These are phyloP conservation scores for Cheilosia pagana DNA, from an alignment of 2,888 invertebrate species.

Conservation along the genomic window DNA sequence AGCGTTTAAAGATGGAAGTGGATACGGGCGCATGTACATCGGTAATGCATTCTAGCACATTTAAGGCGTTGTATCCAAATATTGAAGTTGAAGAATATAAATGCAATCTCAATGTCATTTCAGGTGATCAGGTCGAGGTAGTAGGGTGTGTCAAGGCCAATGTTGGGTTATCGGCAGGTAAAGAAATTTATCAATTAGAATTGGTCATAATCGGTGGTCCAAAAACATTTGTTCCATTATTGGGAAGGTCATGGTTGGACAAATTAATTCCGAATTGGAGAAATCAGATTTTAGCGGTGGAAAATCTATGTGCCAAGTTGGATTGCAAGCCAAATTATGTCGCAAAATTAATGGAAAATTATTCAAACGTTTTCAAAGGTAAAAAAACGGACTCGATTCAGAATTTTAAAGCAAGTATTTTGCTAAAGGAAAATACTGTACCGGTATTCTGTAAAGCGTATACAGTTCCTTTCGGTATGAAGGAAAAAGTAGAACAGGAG, in stretches of 20 bases:
- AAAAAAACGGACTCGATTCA: not conserved
- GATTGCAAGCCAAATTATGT: too few species aligned
- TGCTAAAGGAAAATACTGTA: too few species aligned
- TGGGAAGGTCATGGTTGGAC: not conserved
- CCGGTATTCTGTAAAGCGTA: too few species aligned
- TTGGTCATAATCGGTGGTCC: not conserved
- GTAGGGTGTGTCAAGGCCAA: constrained; percentile 24
- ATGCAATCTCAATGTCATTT: constrained; percentile 16
- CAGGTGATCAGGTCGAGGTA: constrained; percentile 14
- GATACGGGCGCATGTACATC: constrained; percentile 7
- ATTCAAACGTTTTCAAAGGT: constrained; percentile 10
- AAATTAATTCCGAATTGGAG: not conserved
- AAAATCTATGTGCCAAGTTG: not conserved
- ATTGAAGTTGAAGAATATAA: too few species aligned
- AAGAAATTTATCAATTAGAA: not conserved
- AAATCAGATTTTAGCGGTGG: not conserved
- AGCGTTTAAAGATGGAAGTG: constrained; percentile 14
- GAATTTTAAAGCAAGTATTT: not conserved
- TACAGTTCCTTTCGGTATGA: too few species aligned
- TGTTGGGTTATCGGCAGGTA: not conserved
- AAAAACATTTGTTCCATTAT: too few species aligned
- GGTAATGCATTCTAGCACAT: too few species aligned
- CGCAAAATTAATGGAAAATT: too few species aligned
- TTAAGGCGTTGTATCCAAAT: too few species aligned
- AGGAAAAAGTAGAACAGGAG: constrained; percentile 5